These are phyloP conservation scores for Corbicula japonica DNA, from an alignment of 2,888 invertebrate genomes.

Conservation along the genomic window DNA sequence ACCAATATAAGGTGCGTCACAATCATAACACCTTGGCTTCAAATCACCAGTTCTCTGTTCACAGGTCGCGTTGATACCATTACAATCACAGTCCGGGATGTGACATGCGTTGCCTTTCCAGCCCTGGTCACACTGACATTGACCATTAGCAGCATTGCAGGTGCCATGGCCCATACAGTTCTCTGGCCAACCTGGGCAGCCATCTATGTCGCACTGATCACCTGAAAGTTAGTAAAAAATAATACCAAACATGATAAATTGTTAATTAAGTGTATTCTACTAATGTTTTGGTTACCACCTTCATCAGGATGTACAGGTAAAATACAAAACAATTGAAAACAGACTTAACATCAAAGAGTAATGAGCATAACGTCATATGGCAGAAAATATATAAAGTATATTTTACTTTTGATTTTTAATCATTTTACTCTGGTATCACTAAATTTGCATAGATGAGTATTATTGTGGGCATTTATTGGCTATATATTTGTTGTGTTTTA, in stretches of 20 bases:
- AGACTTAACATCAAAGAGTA: too few species aligned
- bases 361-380: too few species aligned
- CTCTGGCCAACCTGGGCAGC: constrained; percentile 79
- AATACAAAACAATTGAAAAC: too few species aligned
- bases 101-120: constrained; percentile 76
- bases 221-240: constrained; percentile 33
- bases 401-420: too few species aligned
- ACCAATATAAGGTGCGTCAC: constrained; percentile 73
- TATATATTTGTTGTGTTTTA: too few species aligned
- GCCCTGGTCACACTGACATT: constrained; percentile 74
- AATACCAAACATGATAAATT: not conserved
- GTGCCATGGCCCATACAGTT: constrained; percentile 75
- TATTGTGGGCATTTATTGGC: too few species aligned
- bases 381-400: too few species aligned
- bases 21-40: constrained; percentile 75
- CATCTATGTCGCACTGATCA: constrained; percentile 66
- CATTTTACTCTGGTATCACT: too few species aligned
- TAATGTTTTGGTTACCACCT: too few species aligned
- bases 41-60: constrained; percentile 55
- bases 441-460: too few species aligned
- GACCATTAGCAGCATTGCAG: constrained; percentile 70
- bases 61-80: constrained; percentile 73
- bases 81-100: constrained; percentile 72
- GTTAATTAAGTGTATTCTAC: too few species aligned
- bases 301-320: too few species aligned